Percentiles rank a stretch among this genome's conserved stretches.
Evolutionary conservation across 2,113 vertebrate genomes (phyloP).

Genomic region (Zosterops japonicus): DNA sequence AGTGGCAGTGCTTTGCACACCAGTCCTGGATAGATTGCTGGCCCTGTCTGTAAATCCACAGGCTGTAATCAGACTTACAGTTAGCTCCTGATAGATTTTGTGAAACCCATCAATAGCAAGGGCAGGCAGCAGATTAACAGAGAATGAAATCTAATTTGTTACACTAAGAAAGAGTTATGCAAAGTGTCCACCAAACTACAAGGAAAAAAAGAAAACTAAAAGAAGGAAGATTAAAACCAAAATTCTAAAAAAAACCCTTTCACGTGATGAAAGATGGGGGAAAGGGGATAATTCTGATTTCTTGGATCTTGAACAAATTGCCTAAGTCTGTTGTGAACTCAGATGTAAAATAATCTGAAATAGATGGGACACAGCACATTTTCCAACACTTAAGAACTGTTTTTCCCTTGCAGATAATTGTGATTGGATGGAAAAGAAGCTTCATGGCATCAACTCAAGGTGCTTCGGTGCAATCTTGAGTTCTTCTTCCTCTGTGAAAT

Average conservation of each 20-base stretch:
- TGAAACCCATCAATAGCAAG: not conserved
- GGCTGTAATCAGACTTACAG: not conserved
- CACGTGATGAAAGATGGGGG: not conserved
- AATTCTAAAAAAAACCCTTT: not conserved
- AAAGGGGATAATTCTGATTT: not conserved
- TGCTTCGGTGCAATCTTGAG: not conserved
- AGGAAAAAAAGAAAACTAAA: not conserved
- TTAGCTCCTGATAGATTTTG: not conserved
- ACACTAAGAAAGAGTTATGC: not conserved
- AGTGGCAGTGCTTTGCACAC: not conserved
- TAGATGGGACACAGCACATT: not conserved
- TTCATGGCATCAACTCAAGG: not conserved
- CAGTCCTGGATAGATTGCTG: not conserved
- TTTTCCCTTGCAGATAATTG: not conserved
- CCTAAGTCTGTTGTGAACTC: not conserved
- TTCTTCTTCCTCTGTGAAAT: not conserved
- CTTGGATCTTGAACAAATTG: not conserved
- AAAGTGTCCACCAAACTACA: not conserved
- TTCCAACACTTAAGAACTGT: not conserved
- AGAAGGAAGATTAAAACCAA: not conserved
- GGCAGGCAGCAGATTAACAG: not conserved
- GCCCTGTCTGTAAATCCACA: not conserved
- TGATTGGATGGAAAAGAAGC: not conserved
- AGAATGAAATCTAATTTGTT: not conserved
- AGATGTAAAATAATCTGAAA: not conserved